Evolutionary conservation across 2,888 invertebrate species (phyloP).

Genomic region (Crioceris asparagi): DNA sequence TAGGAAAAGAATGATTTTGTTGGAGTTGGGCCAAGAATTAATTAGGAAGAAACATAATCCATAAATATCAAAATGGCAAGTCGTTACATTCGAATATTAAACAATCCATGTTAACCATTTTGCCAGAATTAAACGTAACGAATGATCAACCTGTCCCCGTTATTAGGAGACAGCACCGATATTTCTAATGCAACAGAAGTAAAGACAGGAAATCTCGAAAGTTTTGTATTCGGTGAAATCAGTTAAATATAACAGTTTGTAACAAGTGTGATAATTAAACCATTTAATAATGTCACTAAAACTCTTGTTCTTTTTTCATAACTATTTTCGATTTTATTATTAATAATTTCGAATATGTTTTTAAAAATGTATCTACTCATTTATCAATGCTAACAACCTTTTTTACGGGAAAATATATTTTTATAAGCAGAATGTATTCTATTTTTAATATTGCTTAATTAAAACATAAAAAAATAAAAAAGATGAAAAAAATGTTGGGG

Average conservation of each 20-base stretch:
- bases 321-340: slow-evolving; percentile 5
- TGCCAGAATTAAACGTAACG: slow-evolving; percentile 10
- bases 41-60: slow-evolving; percentile 8
- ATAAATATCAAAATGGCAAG: slow-evolving; percentile 6
- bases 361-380: slow-evolving; percentile 5
- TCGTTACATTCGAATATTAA: slow-evolving; percentile 8
- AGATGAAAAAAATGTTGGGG: slow-evolving; percentile 6
- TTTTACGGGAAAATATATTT: slow-evolving; percentile 6
- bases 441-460: slow-evolving; percentile 10
- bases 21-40: slow-evolving; percentile 13
- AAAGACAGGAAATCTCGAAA: slow-evolving; percentile 3
- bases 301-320: slow-evolving; percentile 6
- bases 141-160: slow-evolving; percentile 11
- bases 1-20: slow-evolving; percentile 14
- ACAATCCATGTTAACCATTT: slow-evolving; percentile 8
- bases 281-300: slow-evolving; percentile 3
- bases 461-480: slow-evolving; percentile 14
- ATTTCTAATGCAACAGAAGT: too few relatives aligned
- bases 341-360: slow-evolving; percentile 4
- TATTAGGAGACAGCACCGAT: slow-evolving; percentile 9
- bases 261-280: slow-evolving; percentile 4
- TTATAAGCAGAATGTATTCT: slow-evolving; percentile 3
- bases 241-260: slow-evolving; percentile 5
- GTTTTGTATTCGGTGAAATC: slow-evolving; percentile 8
- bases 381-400: slow-evolving; percentile 7